Evolutionary conservation across 2,113 vertebrate species (phyloP).

Genomic region (Charina bottae): DNA sequence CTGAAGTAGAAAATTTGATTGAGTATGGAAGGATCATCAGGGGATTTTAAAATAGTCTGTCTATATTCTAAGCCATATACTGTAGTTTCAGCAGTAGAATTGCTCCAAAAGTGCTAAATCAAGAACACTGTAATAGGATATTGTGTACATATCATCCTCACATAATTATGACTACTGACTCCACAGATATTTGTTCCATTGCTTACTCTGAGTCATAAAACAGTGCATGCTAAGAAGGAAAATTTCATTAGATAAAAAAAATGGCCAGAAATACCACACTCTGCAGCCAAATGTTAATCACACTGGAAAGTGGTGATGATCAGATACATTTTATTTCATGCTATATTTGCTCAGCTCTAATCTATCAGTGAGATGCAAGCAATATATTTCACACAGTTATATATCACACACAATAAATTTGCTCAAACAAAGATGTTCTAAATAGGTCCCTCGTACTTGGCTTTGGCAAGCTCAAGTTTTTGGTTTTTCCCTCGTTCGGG

Average conservation of each 20-base stretch:
- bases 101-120: neutral
- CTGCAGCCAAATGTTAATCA: neutral
- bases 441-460: neutral
- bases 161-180: neutral
- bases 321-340: neutral
- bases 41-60: neutral
- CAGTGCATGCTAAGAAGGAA: neutral
- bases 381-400: neutral
- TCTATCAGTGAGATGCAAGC: fast-evolving
- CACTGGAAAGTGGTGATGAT: neutral
- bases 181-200: neutral
- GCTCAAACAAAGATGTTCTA: neutral
- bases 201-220: neutral
- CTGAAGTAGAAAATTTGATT: neutral
- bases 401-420: neutral
- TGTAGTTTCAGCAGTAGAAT: neutral
- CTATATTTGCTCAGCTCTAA: neutral
- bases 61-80: neutral
- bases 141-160: neutral
- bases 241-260: neutral
- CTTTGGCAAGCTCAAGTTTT: neutral
- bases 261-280: neutral
- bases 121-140: neutral
- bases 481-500: neutral
- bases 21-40: neutral